phyloP scores from a whole-genome alignment of 2,888 invertebrate species.

The Thysanoteuthis rhombus region DNA sequence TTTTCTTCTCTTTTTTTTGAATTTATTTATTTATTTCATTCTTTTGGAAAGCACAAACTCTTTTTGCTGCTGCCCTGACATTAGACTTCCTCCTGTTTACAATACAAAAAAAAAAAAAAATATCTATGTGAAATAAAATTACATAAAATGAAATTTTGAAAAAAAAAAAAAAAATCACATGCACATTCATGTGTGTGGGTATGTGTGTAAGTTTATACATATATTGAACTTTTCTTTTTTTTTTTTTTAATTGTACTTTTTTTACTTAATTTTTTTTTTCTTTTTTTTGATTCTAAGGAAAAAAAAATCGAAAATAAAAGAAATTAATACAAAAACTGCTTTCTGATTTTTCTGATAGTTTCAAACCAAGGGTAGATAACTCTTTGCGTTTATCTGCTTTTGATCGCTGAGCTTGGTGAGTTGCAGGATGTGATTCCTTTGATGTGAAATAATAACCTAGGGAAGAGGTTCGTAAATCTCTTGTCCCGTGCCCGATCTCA shows the following conservation, averaged over 20 bases:
- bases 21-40: too few species aligned
- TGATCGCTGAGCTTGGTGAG: too few species aligned
- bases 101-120: neutral
- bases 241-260: too few species aligned
- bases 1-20: neutral
- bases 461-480: too few species aligned
- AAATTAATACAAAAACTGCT: neutral
- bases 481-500: too few species aligned
- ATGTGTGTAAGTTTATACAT: neutral
- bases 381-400: too few species aligned
- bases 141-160: too few species aligned
- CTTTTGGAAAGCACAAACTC: neutral
- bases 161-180: neutral
- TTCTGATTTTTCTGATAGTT: neutral
- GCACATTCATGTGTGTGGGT: neutral
- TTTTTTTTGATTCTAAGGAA: neutral
- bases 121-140: neutral
- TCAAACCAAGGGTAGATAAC: too few species aligned
- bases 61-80: neutral
- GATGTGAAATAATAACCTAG: too few species aligned
- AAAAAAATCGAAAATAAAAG: too few species aligned
- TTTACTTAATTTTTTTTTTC: neutral
- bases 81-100: neutral
- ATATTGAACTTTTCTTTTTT: neutral
- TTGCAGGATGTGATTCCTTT: too few species aligned